Evolutionary conservation across 2,113 vertebrate species (phyloP), one percentile per base, ranked within the genome.

Genomic region (Gulo gulo): DNA sequence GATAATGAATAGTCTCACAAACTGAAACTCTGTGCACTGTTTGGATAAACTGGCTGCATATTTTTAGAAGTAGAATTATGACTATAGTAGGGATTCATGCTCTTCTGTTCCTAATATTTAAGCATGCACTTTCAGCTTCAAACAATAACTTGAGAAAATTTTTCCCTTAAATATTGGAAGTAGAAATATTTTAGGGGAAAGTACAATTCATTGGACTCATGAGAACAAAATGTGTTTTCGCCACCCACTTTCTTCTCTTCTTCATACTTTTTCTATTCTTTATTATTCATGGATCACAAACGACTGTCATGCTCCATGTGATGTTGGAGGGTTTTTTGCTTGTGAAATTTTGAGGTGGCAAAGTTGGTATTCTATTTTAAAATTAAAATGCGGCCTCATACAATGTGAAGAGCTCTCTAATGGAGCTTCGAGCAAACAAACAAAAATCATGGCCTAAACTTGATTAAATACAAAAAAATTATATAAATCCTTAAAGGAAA

Each of bases 341-440:
- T 67, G 2, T 91, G 36, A 92, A 92, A 88, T 84, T 73, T 93
- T 65, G 45, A 97, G 71, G 42, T 86, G 52, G 23, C 20, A 80
- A 91, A 82, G 73, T 57, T 88, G 52, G 23, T 83, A 31, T 65
- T 82, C 26, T 42, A 86, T 18, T 69, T 90, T 82, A 93, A 87
- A 96, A 83, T 81, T 81, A 94, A 97, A 94, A 87, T 79, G 47
- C 31, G 10, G 10, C 61, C 6, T 95, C 83, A 82, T 6, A 67
- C 93, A 83, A 65, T 73, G 36, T 86, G 36, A 92, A 81, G 31
- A 86, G 69, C 94, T 94, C 39, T 42, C 15, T 94, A 76, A 63
- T 24, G 67, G 11, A 65, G 61, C 26, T 67, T 91, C 50, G 85
- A 69, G n/a, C 45, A 81, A 87, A 71, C 16, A 24, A 96, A 47